Evolutionary conservation across 1,140 invertebrate genomes (phyloP).

Genomic region (Pseudomyrmex gracilis): DNA sequence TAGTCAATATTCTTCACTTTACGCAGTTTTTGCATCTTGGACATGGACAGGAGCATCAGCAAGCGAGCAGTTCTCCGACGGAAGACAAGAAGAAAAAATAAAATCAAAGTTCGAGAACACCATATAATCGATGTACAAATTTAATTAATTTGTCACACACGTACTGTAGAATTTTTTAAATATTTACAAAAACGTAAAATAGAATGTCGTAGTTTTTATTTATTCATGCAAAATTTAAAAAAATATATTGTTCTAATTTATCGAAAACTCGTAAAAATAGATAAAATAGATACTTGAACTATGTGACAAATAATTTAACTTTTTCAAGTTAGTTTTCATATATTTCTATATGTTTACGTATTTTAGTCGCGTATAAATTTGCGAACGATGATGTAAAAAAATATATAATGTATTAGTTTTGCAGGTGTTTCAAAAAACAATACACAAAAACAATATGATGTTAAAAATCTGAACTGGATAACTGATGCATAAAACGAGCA

Average conservation of each 20-base stretch:
- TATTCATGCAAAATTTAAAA: not conserved
- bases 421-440: no score
- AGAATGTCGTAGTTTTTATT: not conserved
- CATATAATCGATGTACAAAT: not conserved
- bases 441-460: no score
- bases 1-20: constrained; percentile 89
- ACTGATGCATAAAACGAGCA: constrained; percentile 10
- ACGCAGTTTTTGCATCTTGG: constrained; percentile 86
- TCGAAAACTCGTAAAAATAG: not conserved
- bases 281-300: not conserved
- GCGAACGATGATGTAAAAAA: no score
- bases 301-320: not conserved
- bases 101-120: not conserved
- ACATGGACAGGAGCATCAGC: constrained; percentile 67
- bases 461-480: not conserved
- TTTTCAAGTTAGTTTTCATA: not conserved
- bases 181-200: not conserved
- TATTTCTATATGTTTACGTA: constrained; percentile 12
- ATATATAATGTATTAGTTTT: no score
- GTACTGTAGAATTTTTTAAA: not conserved
- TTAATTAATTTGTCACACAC: constrained; percentile 18
- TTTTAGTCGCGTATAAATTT: not conserved
- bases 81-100: constrained; percentile 33
- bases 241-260: not conserved
- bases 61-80: not conserved